Conservation (phyloP, 1,140 invertebrate genomes). For the Micrasema minimum region DNA sequence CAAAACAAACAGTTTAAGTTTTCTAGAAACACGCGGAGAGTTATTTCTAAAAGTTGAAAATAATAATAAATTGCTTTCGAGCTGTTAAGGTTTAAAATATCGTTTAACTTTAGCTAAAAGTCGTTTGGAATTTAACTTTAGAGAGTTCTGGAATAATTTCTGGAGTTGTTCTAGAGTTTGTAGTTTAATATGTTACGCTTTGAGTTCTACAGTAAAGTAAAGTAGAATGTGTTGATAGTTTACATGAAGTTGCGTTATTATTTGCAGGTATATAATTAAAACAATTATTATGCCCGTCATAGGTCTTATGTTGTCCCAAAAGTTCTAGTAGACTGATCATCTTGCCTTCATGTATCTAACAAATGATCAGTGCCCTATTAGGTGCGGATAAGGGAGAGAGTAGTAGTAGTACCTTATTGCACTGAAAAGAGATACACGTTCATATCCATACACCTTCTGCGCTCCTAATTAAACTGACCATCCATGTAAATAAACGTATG, state of each 20-base stretch:
- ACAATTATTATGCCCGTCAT: too few relatives aligned
- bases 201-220: neutral
- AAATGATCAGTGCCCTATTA: neutral
- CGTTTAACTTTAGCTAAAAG: neutral
- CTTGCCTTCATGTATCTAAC: too few relatives aligned
- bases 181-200: slow-evolving; percentile 7
- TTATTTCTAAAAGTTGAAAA: slow-evolving; percentile 4
- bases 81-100: neutral
- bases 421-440: too few relatives aligned
- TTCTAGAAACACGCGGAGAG: neutral
- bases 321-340: too few relatives aligned
- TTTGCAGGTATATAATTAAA: too few relatives aligned
- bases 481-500: too few relatives aligned
- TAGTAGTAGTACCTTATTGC: too few relatives aligned
- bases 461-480: too few relatives aligned
- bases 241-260: too few relatives aligned
- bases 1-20: neutral
- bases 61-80: slow-evolving; percentile 8
- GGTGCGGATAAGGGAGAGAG: neutral
- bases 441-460: too few relatives aligned
- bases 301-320: too few relatives aligned
- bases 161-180: neutral
- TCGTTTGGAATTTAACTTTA: slow-evolving; percentile 5
- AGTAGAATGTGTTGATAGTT: neutral
- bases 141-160: slow-evolving; percentile 6